A percentile compares a stretch with the other conserved stretches of the same genome.
These are phyloP conservation scores for Porites rus DNA, from an alignment of 92 coral and sea anemone genomes.

Conservation along the genomic window DNA sequence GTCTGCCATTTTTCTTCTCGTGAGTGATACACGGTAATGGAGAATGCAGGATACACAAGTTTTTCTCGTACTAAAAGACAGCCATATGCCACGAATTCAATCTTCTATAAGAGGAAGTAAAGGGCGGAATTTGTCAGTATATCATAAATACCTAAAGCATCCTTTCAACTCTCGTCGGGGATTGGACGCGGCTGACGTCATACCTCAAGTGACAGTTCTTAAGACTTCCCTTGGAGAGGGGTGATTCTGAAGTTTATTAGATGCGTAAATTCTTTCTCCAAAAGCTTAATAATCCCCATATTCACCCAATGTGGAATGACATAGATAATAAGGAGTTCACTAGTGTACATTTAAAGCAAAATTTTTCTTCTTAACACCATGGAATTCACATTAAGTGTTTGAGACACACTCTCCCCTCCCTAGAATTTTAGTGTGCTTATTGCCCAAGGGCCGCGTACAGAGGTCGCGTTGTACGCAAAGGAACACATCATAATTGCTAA, in stretches of 20 bases:
- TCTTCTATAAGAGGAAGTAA: slow-evolving; percentile 25
- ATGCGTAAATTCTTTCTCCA: background rate
- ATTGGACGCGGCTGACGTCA: slow-evolving; percentile 36
- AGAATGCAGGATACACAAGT: background rate
- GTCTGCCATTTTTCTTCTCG: slow-evolving; percentile 65
- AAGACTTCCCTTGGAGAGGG: slow-evolving; percentile 47
- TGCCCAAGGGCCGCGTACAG: background rate
- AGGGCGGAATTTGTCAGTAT: slow-evolving; percentile 30
- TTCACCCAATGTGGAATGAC: background rate
- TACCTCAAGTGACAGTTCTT: background rate
- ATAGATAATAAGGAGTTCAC: background rate
- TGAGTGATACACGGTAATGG: background rate
- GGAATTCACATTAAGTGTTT: background rate
- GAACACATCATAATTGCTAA: slow-evolving; percentile 23
- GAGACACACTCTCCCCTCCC: slow-evolving; percentile 10
- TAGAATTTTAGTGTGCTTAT: background rate
- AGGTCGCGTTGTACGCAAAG: background rate
- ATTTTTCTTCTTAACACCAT: background rate
- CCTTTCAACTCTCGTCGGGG: slow-evolving; percentile 14
- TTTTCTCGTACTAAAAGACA: slow-evolving; percentile 3
- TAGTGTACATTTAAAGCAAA: background rate
- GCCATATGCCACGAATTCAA: slow-evolving; percentile 23
- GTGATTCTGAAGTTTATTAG: background rate
- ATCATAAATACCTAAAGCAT: slow-evolving; percentile 34
- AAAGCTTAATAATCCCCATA: too few species aligned